These are phyloP conservation scores for Otocyon megalotis DNA, from an alignment of 2,113 vertebrate species.

Conservation along the genomic window DNA sequence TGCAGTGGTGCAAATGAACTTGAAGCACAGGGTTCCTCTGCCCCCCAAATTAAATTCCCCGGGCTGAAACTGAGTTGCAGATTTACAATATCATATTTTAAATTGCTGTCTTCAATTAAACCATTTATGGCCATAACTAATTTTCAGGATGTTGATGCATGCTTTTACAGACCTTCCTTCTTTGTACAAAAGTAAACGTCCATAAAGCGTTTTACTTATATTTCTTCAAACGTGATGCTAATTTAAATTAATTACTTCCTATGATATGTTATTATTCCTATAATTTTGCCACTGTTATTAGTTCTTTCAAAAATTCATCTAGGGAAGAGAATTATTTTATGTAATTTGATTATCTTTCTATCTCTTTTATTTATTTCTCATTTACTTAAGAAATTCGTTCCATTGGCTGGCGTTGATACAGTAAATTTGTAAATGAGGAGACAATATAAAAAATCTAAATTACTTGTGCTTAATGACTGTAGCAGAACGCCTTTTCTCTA, in stretches of 20 bases:
- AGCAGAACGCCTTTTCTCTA: constrained; percentile 93
- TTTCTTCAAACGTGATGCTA: constrained; percentile 87
- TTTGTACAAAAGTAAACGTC: constrained; percentile 77
- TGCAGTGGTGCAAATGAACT: constrained; percentile 85
- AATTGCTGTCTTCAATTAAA: constrained; percentile 87
- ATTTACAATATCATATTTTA: constrained; percentile 87
- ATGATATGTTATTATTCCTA: constrained; percentile 88
- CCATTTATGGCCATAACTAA: constrained; percentile 87
- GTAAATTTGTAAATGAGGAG: constrained; percentile 93
- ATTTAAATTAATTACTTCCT: constrained; percentile 91
- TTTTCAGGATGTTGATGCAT: constrained; percentile 83
- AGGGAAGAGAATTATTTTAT: constrained; percentile 90
- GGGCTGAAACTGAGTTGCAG: constrained; percentile 83
- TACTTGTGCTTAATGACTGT: constrained; percentile 96
- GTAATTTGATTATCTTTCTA: constrained; percentile 92
- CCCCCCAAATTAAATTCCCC: constrained; percentile 85
- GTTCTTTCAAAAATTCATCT: constrained; percentile 88
- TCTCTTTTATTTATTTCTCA: constrained; percentile 96
- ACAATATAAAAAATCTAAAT: constrained; percentile 93
- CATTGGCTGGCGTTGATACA: constrained; percentile 94
- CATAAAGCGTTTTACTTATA: constrained; percentile 80
- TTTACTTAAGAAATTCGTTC: constrained; percentile 95
- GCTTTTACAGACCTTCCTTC: constrained; percentile 82
- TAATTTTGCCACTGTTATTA: constrained; percentile 88
- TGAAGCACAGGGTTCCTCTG: constrained; percentile 71